Evolutionary conservation across 2,797 vertebrate species (phyloP).

Genomic region (Mormyrus hasselquistii): DNA sequence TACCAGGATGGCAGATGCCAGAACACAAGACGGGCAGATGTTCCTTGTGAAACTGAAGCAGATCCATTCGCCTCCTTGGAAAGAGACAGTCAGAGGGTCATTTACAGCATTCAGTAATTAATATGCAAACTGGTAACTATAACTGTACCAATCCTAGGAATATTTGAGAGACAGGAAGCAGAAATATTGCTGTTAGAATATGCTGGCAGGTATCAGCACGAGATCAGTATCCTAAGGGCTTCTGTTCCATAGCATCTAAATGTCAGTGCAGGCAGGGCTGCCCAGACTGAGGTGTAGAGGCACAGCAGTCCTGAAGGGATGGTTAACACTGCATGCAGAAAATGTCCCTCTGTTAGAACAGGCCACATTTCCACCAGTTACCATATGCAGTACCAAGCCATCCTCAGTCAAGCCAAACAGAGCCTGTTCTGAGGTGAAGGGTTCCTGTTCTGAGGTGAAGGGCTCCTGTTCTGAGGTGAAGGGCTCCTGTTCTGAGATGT

Average conservation of each 20-base stretch:
- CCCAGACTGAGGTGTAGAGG: slow-evolving; percentile 44
- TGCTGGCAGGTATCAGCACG: background rate
- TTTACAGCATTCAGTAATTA: background rate
- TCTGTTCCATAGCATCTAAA: slow-evolving; percentile 54
- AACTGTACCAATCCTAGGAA: background rate
- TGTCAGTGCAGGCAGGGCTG: slow-evolving; percentile 45
- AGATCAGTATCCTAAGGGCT: slow-evolving; percentile 44
- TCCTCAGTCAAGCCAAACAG: background rate
- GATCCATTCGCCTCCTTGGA: slow-evolving; percentile 47
- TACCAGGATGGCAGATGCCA: slow-evolving; percentile 32
- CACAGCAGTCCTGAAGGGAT: slow-evolving; percentile 3
- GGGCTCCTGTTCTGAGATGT: no score
- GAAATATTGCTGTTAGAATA: background rate
- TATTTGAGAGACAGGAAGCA: background rate
- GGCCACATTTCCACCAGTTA: background rate
- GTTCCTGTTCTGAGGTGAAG: background rate
- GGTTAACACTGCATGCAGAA: background rate
- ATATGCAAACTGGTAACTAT: background rate
- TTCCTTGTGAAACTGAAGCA: slow-evolving; percentile 42
- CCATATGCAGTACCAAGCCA: background rate
- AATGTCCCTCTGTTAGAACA: background rate
- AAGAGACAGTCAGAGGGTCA: background rate
- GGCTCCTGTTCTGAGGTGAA: no score
- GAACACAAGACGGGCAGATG: slow-evolving; percentile 44
- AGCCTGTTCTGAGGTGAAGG: background rate